Evolutionary conservation across 2,113 vertebrate species (phyloP), one percentile per base, ranked within the genome.

Genomic region (Pimephales promelas): DNA sequence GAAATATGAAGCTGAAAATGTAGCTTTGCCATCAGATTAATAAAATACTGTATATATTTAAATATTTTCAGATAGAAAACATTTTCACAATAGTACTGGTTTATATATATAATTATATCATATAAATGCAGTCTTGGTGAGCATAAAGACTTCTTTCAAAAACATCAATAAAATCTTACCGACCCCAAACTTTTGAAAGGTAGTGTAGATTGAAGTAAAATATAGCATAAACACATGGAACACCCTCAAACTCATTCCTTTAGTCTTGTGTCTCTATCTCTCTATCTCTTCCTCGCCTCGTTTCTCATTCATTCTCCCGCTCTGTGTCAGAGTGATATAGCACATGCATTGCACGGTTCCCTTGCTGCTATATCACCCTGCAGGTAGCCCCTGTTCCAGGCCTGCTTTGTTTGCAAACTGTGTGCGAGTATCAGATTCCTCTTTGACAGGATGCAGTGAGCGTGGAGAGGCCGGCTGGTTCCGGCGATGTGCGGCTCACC

Each of bases 381-480:
- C 86, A 92, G 91, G 90, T 93, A 88, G 90, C 89, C 84, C 86
- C 34, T 10, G n/a, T 79, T 71, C 24, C n/a, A 20, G 43, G 49
- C 64, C 52, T 78, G 49, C 88, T 89, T 86, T 95, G 94, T 96
- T 97, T 97, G 94, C 93, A 95, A 95, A 96, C 94, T 93, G 88
- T 94, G 93, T 91, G 83, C 88, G 91, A 91, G 91, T 93, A 91
- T 95, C 90, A 18, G 83, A 90, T 95, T 94, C 86, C 85, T 85
- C 86, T 92, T 94, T 95, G 85, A 85, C 79, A 87, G 80, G 88
- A 86, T 87, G 91, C 89, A 68, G 86, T 90, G 14, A 77, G 86
- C 81, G 43, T 89, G 90, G 90, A 93, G 92, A 88, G 93, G 90
- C 89, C 52, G 47, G 52, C 68, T 80, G 75, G 83, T 88, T 87